phyloP scores from a whole-genome alignment of 2,888 invertebrate genomes.

The Diachrysia chrysitis region DNA sequence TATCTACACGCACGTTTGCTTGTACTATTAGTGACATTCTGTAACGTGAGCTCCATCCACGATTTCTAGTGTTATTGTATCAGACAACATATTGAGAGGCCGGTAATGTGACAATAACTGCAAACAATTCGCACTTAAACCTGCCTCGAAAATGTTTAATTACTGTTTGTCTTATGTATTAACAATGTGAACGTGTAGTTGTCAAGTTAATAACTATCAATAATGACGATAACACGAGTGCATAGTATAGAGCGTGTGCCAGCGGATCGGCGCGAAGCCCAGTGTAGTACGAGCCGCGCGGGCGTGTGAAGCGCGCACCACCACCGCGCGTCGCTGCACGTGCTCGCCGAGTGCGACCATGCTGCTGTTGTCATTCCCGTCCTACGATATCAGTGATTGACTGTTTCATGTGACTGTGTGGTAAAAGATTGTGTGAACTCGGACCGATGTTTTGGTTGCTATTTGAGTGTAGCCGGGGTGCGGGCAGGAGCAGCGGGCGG shows the following conservation, averaged over 20 bases:
- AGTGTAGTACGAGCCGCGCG: slow-evolving; percentile 78
- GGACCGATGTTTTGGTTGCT: slow-evolving; percentile 73
- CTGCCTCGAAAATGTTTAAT: slow-evolving; percentile 57
- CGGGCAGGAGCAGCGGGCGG: slow-evolving; percentile 75
- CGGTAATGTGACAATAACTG: slow-evolving; percentile 54
- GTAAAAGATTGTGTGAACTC: slow-evolving; percentile 66
- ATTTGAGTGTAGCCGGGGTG: slow-evolving; percentile 71
- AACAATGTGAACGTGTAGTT: slow-evolving; percentile 64
- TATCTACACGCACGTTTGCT: slow-evolving; percentile 74
- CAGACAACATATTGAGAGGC: slow-evolving; percentile 47
- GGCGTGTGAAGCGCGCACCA: slow-evolving; percentile 77
- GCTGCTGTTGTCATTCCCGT: slow-evolving; percentile 50
- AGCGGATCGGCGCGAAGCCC: slow-evolving; percentile 71
- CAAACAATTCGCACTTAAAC: slow-evolving; percentile 53
- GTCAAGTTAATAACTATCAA: slow-evolving; percentile 74
- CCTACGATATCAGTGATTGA: slow-evolving; percentile 59
- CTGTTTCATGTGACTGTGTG: slow-evolving; percentile 62
- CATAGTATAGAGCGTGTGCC: slow-evolving; percentile 73
- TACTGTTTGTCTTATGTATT: slow-evolving; percentile 60
- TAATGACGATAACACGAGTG: slow-evolving; percentile 81
- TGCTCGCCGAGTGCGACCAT: slow-evolving; percentile 67
- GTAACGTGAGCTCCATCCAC: slow-evolving; percentile 49
- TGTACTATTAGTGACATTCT: slow-evolving; percentile 59
- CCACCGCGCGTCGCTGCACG: slow-evolving; percentile 66
- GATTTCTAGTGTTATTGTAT: slow-evolving; percentile 47